These are phyloP conservation scores for Trisateles emortualis DNA, from an alignment of 2,888 invertebrate species.

Conservation along the genomic window DNA sequence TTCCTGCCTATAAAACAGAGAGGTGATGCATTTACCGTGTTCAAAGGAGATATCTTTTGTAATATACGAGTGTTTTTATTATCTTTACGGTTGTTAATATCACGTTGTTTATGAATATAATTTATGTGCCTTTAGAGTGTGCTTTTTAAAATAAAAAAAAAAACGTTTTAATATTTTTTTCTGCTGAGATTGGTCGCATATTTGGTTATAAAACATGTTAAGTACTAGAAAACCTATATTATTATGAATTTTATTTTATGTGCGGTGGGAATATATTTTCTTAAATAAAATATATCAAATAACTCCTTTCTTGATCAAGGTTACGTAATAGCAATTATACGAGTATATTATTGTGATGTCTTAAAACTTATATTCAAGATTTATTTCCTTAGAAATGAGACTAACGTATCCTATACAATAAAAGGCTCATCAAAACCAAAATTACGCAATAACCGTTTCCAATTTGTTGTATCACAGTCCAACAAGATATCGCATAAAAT, in stretches of 20 bases:
- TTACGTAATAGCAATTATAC: too few relatives aligned
- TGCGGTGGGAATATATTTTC: neutral
- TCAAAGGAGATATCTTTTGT: constrained; percentile 20
- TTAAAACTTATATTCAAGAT: too few relatives aligned
- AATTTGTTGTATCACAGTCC: constrained; percentile 18
- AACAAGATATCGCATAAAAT: constrained; percentile 34
- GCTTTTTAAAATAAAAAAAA: neutral
- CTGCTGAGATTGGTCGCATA: neutral
- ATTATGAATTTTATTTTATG: neutral
- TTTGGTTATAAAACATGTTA: neutral
- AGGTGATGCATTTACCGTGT: constrained; percentile 34
- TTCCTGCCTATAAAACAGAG: constrained; percentile 30
- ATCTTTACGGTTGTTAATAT: constrained; percentile 8
- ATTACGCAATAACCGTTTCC: neutral
- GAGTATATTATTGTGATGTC: too few relatives aligned
- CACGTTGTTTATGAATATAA: constrained; percentile 10
- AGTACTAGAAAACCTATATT: neutral
- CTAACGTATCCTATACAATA: neutral
- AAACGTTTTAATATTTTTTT: neutral
- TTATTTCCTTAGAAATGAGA: too few relatives aligned
- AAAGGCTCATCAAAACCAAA: constrained; percentile 10
- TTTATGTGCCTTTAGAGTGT: neutral
- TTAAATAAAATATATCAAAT: too few relatives aligned
- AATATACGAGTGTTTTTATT: constrained; percentile 37
- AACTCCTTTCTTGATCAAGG: too few relatives aligned